These are phyloP conservation scores for Coturnix japonica DNA, from an alignment of 2,113 vertebrate genomes.

Conservation along the genomic window DNA sequence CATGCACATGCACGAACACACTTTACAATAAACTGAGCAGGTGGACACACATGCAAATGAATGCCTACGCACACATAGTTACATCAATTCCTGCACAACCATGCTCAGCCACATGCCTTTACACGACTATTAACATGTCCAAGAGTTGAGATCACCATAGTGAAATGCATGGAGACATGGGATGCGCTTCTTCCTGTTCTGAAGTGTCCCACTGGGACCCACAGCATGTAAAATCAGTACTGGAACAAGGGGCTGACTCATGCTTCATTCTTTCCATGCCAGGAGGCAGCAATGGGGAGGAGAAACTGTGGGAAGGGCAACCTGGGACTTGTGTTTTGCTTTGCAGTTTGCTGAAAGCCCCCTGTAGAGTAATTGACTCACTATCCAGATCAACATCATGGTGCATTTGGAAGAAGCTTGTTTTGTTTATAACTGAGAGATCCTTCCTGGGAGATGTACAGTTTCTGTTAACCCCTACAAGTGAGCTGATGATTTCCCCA, in stretches of 20 bases:
- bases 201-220: rapidly evolving
- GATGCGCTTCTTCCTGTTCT: rapidly evolving
- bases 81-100: background rate
- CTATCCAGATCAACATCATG: background rate
- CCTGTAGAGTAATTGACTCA: background rate
- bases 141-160: background rate
- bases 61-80: too few relatives aligned
- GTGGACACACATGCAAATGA: rapidly evolving
- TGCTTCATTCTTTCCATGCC: background rate
- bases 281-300: background rate
- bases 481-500: background rate
- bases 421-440: background rate
- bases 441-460: background rate
- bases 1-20: background rate
- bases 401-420: background rate
- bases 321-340: background rate
- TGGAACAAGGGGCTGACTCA: background rate
- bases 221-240: background rate
- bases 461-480: background rate
- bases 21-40: background rate
- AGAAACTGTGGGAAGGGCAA: background rate
- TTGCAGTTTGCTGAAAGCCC: background rate
- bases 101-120: background rate
- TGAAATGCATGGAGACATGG: rapidly evolving
- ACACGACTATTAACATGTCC: background rate